Conservation (phyloP, 1,140 invertebrate species). For the Dendrolimus kikuchii region DNA sequence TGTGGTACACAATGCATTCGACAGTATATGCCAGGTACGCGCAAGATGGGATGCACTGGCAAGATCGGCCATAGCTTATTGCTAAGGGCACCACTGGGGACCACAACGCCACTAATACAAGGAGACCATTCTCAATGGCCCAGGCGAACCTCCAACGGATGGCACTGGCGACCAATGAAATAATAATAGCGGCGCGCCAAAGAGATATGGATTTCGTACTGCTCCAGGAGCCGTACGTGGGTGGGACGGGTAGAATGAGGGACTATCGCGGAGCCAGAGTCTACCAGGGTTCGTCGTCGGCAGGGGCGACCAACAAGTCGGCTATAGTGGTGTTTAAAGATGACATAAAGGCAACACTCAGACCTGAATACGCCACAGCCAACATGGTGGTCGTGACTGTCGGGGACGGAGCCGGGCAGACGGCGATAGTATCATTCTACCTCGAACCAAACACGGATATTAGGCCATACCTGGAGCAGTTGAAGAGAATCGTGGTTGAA, state of each 20-base stretch:
- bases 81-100: conserved; percentile 5
- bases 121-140: too few relatives aligned
- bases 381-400: conserved; percentile 15
- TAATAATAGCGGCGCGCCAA: conserved; percentile 7
- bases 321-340: conserved; percentile 10
- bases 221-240: conserved; percentile 7
- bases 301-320: conserved; percentile 9
- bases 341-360: conserved; percentile 3
- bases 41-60: too few relatives aligned
- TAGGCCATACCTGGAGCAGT: conserved; percentile 10
- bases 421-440: conserved; percentile 10
- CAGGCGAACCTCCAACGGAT: too few relatives aligned
- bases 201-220: not conserved
- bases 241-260: not conserved
- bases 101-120: conserved; percentile 15
- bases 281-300: conserved; percentile 3
- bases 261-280: conserved; percentile 6
- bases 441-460: too few relatives aligned
- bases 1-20: conserved; percentile 9
- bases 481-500: not conserved
- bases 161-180: conserved; percentile 12
- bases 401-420: conserved; percentile 4
- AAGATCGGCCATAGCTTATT: conserved; percentile 6
- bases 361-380: conserved; percentile 11
- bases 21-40: too few relatives aligned